phyloP scores from a whole-genome alignment of 2,113 vertebrate genomes.

The Epinephelus moara region DNA sequence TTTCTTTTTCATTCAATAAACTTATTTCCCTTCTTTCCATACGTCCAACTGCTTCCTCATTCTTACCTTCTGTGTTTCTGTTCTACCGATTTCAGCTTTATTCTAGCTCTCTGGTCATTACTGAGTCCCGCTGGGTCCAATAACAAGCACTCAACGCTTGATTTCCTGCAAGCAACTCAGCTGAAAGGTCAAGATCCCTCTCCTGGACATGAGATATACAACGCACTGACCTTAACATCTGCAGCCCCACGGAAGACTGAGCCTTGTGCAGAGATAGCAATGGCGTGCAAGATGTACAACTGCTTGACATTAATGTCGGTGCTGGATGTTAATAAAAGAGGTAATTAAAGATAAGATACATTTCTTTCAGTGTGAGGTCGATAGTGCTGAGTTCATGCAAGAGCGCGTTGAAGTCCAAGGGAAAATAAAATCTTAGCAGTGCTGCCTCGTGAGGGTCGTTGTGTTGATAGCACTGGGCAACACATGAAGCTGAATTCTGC shows the following conservation, averaged over 20 bases:
- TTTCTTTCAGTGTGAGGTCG: slow-evolving; percentile 39
- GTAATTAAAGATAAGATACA: slow-evolving; percentile 52
- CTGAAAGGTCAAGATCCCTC: slow-evolving; percentile 76
- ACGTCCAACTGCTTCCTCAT: neutral
- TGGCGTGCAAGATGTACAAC: slow-evolving; percentile 37
- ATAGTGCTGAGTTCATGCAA: slow-evolving; percentile 51
- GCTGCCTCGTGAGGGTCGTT: slow-evolving; percentile 28
- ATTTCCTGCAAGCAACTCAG: slow-evolving; percentile 62
- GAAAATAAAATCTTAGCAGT: slow-evolving; percentile 29
- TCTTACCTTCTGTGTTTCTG: slow-evolving; percentile 8
- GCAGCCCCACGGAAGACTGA: slow-evolving; percentile 42
- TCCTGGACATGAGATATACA: slow-evolving; percentile 45
- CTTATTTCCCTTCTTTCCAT: neutral
- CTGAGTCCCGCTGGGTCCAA: slow-evolving; percentile 62
- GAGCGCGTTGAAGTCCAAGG: slow-evolving; percentile 49
- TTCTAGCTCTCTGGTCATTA: slow-evolving; percentile 56
- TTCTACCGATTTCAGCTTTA: slow-evolving; percentile 20
- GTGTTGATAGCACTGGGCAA: slow-evolving; percentile 5
- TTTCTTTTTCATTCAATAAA: neutral
- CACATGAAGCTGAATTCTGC: slow-evolving; percentile 24
- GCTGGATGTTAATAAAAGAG: slow-evolving; percentile 50
- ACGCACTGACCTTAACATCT: slow-evolving; percentile 60
- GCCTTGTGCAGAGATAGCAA: slow-evolving; percentile 25
- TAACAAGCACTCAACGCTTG: slow-evolving; percentile 70
- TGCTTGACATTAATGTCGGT: slow-evolving; percentile 53